Evolutionary conservation across 2,797 vertebrate genomes (phyloP), one percentile per base, ranked within the genome.

Genomic region (Taenioides sp.): DNA sequence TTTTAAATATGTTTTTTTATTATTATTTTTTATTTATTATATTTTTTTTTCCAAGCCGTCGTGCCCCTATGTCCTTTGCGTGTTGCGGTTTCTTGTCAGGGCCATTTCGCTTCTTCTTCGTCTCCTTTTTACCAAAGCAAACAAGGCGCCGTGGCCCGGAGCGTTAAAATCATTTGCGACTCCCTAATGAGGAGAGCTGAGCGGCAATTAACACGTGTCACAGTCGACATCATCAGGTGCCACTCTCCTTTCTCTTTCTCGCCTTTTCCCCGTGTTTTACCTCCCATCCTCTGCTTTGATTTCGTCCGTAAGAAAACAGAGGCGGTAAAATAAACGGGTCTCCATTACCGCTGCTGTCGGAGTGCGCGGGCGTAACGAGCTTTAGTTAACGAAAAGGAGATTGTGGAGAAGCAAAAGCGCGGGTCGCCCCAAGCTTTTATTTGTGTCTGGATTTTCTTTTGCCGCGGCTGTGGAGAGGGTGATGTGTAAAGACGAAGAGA

Each of bases 141-240:
- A 95, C 92, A 93, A 78, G 81, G 84, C 88, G 75, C 43, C 16
- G 85, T 86, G 81, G 80, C 92, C 94, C 92, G 95, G 91, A 95
- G 95, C 94, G 93, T 92, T 92, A 91, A 94, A 95, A 96, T 95
- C 94, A 95, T 95, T 92, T 93, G 94, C 94, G 95, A 91, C 94
- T 96, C 94, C 93, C 94, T 97, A 96, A 99, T 98, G 96, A 97
- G 95, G 86, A 93, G 95, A 96, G 93, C 95, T 95, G 95, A 89
- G 81, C 93, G 94, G 94, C 96, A 98, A 98, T 98, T 98, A 99
- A 97, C 94, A 92, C 95, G 94, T 94, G 96, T 96, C 97, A 96
- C 93, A 96, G 95, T 95, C 95, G 93, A 95, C 96, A 95, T 96
- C 96, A 94, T 98, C 96, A 96, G 95, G 95, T 97, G 96, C 95